Base-by-base conservation (phyloP, 2,888 invertebrate genomes). In the Bimastos eiseni region DNA sequence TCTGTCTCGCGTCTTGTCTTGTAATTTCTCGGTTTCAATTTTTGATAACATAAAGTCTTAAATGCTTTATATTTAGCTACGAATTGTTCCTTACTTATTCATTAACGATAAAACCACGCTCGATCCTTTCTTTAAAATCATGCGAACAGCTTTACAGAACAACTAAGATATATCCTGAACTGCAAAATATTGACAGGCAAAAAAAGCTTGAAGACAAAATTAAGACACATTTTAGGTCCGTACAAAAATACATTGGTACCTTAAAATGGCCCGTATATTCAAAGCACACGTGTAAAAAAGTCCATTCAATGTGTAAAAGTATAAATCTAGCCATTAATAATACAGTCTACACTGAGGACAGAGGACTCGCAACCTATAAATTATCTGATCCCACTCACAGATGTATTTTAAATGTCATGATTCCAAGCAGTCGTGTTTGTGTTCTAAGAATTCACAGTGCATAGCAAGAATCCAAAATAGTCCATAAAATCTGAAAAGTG, bases 391-490 rank as follows among this genome's bases (percentile, higher is more conserved):
- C n/a, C n/a, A 41, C 15, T 41, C 41, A 41, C 41, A 41, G 41
- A 41, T 8, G 41, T 41, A 41, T 15, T 41, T 41, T 41, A 15
- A 13, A 41, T 13, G 41, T 8, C 41, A 13, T 41, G 15, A 13
- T 70, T 11, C 30, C n/a, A 70, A 13, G n/a, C 30, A 70, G 8
- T n/a, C n/a, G 13, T 70, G n/a, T 17, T 70, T 70, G 70, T n/a
- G 30, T n/a, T 30, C 70, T 70, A 70, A 13, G 30, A 70, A 70
- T 70, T 70, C 70, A n/a, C n/a, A 70, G n/a, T 70, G 70, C 70
- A 70, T n/a, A n/a, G n/a, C 70, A 70, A n/a, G 70, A 70, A n/a
- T 70, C 70, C 70, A 70, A n/a, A 70, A 70, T 30, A 70, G 70
- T 70, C 70, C 13, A 8, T n/a, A 70, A n/a, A 0, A n/a, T 70